phyloP scores from a whole-genome alignment of 1,140 invertebrate genomes.

The Trachymyrmex cornetzi region DNA sequence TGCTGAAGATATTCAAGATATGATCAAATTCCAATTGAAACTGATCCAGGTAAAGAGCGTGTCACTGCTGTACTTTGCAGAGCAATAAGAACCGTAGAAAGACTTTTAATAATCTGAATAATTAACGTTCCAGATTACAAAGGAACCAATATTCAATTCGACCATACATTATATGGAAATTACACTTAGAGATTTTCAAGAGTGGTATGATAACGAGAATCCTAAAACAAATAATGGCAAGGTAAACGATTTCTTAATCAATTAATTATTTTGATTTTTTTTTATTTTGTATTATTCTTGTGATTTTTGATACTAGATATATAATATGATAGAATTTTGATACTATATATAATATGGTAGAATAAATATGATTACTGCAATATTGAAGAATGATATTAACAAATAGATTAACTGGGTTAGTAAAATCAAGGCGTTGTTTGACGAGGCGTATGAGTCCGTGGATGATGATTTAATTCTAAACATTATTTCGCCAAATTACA shows the following conservation, averaged over 20 bases:
- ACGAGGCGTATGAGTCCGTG: background rate
- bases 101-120: background rate
- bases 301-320: background rate
- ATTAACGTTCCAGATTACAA: slow-evolving; percentile 12
- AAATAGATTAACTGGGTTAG: slow-evolving; percentile 56
- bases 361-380: background rate
- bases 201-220: slow-evolving; percentile 12
- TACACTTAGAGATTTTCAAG: slow-evolving; percentile 34
- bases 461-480: background rate
- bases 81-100: background rate
- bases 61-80: background rate
- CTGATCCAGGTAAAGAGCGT: slow-evolving; percentile 21
- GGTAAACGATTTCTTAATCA: slow-evolving; percentile 24
- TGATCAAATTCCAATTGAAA: slow-evolving; percentile 38
- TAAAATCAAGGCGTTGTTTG: slow-evolving; percentile 29
- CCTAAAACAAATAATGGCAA: slow-evolving; percentile 21
- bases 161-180: background rate
- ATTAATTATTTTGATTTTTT: background rate
- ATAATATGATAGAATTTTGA: no score
- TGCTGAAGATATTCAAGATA: slow-evolving; percentile 20
- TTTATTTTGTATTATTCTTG: background rate
- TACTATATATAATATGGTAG: background rate
- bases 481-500: background rate
- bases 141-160: no score
- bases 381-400: background rate